Evolutionary conservation across 2,888 invertebrate species (phyloP), one percentile per base, ranked within the genome.

Genomic region (Tenthredo distinguenda): DNA sequence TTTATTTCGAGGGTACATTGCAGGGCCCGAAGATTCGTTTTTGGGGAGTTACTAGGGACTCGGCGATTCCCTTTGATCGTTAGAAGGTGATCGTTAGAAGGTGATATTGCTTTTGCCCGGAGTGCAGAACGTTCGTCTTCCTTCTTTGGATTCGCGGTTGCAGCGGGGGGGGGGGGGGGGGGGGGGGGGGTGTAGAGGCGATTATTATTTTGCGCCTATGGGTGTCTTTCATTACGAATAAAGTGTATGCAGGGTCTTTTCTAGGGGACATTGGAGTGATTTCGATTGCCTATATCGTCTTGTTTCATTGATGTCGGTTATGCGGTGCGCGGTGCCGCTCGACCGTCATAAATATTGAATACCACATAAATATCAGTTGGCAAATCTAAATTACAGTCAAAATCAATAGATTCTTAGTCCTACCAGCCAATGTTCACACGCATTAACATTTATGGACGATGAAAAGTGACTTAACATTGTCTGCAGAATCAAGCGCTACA

Each of bases 1-100:
- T 74, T 74, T 31, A 43, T 68, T 68, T 15, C 68, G 6, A 68
- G 72, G 72, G 10, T n/a, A 12, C n/a, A 21, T 72, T 72, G 40
- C 40, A 31, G 72, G n/a, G 10, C 43, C 40, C 40, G 40, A 40
- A 21, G 18, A 68, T 68, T 26, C 15, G 15, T 34, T 18, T 43
- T 43, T 21, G 37, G 71, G 34, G 18, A 31, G 9, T 12, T 31
- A 62, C 62, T 62, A 62, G 10, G 62, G 6, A 62, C 62, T 62
- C 62, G 0, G 10, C 62, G 12, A 62, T 62, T 62, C 3, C 68
- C 15, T 68, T 72, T n/a, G 43, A 74, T 74, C 72, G 72, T 43
- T 74, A n/a, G 43, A 43, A 72, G 40, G n/a, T 12, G 72, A 72
- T 68, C 68, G 18, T n/a, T n/a, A n/a, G 26, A 26, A 26, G 26